phyloP scores from a whole-genome alignment of 1,140 invertebrate species.

The Nautilus pompilius region DNA sequence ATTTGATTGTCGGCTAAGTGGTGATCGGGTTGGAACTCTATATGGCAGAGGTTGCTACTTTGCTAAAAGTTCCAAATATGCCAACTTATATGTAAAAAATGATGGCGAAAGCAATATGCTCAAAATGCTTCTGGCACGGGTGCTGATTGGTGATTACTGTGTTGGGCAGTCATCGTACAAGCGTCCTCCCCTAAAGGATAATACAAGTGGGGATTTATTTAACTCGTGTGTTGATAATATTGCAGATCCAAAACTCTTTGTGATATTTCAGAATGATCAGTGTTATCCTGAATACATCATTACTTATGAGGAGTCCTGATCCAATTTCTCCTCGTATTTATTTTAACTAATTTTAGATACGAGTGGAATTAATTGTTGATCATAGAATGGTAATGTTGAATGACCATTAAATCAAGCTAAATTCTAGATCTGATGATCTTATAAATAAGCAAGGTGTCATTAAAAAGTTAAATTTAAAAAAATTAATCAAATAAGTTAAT shows the following conservation, averaged over 20 bases:
- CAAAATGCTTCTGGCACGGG: constrained; percentile 18
- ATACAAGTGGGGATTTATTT: constrained; percentile 9
- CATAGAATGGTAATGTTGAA: too few relatives aligned
- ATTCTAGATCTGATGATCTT: too few relatives aligned
- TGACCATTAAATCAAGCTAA: too few relatives aligned
- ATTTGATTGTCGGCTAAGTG: constrained; percentile 21
- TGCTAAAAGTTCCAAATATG: constrained; percentile 19
- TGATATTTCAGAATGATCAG: constrained; percentile 28
- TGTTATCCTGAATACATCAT: constrained; percentile 36
- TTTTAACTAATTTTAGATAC: too few relatives aligned
- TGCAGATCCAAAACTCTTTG: constrained; percentile 20
- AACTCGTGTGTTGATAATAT: constrained; percentile 30
- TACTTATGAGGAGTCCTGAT: too few relatives aligned
- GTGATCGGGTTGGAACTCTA: constrained; percentile 11
- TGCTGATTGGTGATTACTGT: constrained; percentile 14
- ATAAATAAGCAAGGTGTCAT: too few relatives aligned
- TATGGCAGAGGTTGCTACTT: constrained; percentile 29
- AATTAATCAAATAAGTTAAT: too few relatives aligned
- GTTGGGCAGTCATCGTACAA: constrained; percentile 6
- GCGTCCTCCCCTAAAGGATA: constrained; percentile 8
- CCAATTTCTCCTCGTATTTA: too few relatives aligned
- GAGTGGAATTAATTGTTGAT: too few relatives aligned
- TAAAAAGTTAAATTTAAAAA: too few relatives aligned
- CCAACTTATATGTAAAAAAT: constrained; percentile 17
- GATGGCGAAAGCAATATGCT: constrained; percentile 13